Evolutionary conservation across 2,113 vertebrate species (phyloP), one percentile per base, ranked within the genome.

Genomic region (Columba janthina): DNA sequence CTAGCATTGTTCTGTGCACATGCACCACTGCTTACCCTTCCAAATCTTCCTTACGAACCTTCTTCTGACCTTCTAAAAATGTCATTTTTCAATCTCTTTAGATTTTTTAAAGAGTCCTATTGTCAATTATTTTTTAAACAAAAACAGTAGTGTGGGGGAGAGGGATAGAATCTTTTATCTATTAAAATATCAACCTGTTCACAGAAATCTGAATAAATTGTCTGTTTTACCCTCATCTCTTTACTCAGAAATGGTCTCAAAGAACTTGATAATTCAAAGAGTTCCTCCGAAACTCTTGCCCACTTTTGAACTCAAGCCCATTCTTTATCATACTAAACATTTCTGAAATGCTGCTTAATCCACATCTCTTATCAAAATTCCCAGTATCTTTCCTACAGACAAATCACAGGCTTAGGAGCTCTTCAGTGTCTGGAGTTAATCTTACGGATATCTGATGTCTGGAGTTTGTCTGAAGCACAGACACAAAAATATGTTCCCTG

Each of bases 311-410:
- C 19, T 83, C 60, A 79, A 84, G 15, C 12, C 12, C 73, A 77
- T 60, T 83, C 38, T 91, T 80, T 76, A 36, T 74, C 71, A 74
- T 48, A 84, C 32, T 71, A 78, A 94, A 86, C 26, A 46, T 86
- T 92, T 77, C 51, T 90, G 61, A 93, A 97, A 86, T 57, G 10
- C 5, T 77, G 15, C 57, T 78, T 95, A 93, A 93, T 95, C 85
- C 81, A 2, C 16, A n/a, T 21, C 44, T 83, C 48, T 94, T 93
- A 90, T 57, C 72, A 94, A 81, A 71, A 81, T 84, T 83, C 61
- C 28, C 65, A 88, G 28, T 32, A 50, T 80, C 64, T 69, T 95
- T 90, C 31, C 44, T 80, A 53, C 6, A 17, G 64, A 73, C 29
- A 84, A 76, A 86, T 83, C 83, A 48, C 20, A 84, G n/a, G 38